Evolutionary conservation across 2,113 vertebrate species (phyloP).

Genomic region (Orycteropus afer): DNA sequence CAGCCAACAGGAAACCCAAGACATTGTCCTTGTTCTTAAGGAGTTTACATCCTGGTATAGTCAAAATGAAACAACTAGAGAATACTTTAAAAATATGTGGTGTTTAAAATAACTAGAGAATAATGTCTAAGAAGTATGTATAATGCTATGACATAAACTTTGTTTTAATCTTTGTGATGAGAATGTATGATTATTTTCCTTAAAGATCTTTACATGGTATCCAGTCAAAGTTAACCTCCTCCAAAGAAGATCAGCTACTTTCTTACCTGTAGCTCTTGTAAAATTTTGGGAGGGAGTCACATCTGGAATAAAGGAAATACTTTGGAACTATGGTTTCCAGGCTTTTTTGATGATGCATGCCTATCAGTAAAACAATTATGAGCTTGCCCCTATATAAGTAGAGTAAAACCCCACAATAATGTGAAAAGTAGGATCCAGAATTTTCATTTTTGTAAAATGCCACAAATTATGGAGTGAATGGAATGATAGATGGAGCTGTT

Average conservation of each 20-base stretch:
- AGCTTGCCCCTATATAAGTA: not conserved
- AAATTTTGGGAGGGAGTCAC: not conserved
- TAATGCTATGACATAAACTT: not conserved
- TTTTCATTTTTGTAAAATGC: not conserved
- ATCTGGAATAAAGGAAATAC: not conserved
- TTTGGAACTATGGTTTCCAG: not conserved
- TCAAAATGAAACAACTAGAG: not conserved
- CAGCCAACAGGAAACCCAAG: not conserved
- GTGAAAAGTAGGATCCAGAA: not conserved
- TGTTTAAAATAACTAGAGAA: not conserved
- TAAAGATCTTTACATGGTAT: not conserved
- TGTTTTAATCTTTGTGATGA: not conserved
- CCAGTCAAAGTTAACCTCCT: not conserved
- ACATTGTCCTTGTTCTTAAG: constrained; percentile 10
- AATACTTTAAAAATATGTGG: not conserved
- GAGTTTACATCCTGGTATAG: not conserved
- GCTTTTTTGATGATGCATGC: not conserved
- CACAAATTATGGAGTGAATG: not conserved
- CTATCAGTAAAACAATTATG: not conserved
- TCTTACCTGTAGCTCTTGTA: not conserved
- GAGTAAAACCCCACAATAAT: not conserved
- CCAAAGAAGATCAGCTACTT: not conserved
- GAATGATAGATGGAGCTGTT: not conserved
- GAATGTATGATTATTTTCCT: not conserved
- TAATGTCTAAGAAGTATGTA: not conserved